Conservation (phyloP, 2,888 invertebrate species). For the Latrodectus elegans region DNA sequence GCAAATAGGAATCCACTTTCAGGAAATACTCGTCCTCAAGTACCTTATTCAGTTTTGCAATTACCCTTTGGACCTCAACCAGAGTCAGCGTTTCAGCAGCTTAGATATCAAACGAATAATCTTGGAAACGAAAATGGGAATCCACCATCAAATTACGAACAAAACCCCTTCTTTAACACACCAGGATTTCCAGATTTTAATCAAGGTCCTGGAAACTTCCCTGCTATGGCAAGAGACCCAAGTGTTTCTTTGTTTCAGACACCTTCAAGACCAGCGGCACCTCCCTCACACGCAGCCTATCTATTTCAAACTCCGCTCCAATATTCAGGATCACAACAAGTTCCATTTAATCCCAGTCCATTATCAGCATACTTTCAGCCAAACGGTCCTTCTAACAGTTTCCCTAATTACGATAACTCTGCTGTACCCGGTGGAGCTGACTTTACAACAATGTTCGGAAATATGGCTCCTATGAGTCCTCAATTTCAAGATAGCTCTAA, state of each 20-base stretch:
- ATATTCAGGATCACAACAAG: neutral
- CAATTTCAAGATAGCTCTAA: constrained; percentile 39
- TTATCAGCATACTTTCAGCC: constrained; percentile 6
- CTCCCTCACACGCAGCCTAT: neutral
- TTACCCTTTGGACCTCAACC: constrained; percentile 9
- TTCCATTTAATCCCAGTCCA: neutral
- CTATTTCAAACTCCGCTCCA: constrained; percentile 7
- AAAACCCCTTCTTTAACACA: constrained; percentile 30
- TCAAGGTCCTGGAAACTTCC: constrained; percentile 1
- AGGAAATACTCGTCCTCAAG: constrained; percentile 8
- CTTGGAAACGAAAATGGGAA: constrained; percentile 8
- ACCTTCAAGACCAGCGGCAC: neutral
- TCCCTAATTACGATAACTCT: constrained; percentile 1
- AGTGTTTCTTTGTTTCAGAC: constrained; percentile 12
- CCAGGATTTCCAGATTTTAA: constrained; percentile 27
- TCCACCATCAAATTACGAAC: neutral
- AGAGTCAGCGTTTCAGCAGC: neutral
- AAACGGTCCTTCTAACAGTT: neutral
- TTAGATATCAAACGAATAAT: neutral
- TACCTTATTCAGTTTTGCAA: constrained; percentile 20
- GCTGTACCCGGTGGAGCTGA: constrained; percentile 16
- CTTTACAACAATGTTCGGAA: constrained; percentile 32
- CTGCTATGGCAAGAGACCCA: constrained; percentile 1
- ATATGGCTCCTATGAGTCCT: neutral
- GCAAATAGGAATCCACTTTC: neutral